Evolutionary conservation across 2,888 invertebrate genomes (phyloP).

Genomic region (Sisyra terminalis): DNA sequence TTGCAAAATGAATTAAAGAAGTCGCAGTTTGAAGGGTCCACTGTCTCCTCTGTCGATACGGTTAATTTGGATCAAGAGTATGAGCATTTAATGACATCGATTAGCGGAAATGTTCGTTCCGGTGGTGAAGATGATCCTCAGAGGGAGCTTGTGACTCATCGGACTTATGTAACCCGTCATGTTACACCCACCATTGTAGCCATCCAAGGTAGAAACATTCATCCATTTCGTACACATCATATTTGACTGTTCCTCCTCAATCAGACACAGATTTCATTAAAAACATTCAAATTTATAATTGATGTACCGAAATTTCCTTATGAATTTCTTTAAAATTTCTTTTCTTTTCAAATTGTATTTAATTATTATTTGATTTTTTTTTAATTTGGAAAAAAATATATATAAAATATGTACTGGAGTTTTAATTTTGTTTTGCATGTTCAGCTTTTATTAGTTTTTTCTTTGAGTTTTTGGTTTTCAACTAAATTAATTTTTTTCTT

Average conservation of each 20-base stretch:
- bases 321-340: neutral
- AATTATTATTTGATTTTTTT: neutral
- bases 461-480: too few relatives aligned
- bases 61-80: slow-evolving; percentile 4
- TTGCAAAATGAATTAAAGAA: slow-evolving; percentile 16
- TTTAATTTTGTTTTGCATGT: too few relatives aligned
- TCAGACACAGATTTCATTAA: too few relatives aligned
- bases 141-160: slow-evolving; percentile 7
- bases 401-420: too few relatives aligned
- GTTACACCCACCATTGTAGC: slow-evolving; percentile 8
- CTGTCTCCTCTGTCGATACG: slow-evolving; percentile 9
- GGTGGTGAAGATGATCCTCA: neutral
- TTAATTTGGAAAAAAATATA: neutral
- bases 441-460: too few relatives aligned
- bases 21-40: slow-evolving; percentile 8
- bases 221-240: slow-evolving; percentile 4
- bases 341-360: neutral
- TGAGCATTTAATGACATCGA: slow-evolving; percentile 6
- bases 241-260: neutral
- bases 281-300: neutral
- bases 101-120: slow-evolving; percentile 1
- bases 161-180: slow-evolving; percentile 9
- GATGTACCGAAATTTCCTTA: slow-evolving; percentile 1
- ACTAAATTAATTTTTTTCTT: too few relatives aligned
- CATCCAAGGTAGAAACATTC: slow-evolving; percentile 8